Conservation (phyloP, 1,140 invertebrate genomes). For the Brachionus paranguensis region DNA sequence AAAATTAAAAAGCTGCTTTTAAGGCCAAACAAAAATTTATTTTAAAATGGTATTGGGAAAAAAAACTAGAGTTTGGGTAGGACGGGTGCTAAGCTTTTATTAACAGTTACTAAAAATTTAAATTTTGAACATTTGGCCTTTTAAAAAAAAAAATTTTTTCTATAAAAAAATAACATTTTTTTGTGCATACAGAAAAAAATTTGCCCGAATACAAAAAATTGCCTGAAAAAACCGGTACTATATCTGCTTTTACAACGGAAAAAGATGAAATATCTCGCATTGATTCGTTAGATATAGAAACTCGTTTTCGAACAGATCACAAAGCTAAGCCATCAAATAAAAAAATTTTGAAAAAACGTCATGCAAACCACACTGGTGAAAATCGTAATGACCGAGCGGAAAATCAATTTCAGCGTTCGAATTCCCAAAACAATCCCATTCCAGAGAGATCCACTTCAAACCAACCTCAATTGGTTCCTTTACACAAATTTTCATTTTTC, state of each 20-base stretch:
- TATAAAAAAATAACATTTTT: background rate
- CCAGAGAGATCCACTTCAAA: background rate
- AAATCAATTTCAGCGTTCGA: background rate
- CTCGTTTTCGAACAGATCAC: background rate
- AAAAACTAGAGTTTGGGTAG: no score
- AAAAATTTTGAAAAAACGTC: background rate
- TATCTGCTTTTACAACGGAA: background rate
- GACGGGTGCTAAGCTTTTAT: no score
- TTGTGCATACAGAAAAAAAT: background rate
- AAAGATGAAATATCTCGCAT: background rate
- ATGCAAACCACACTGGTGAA: background rate
- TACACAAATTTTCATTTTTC: conserved; percentile 37
- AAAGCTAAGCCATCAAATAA: background rate
- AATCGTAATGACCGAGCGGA: background rate
- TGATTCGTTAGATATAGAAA: background rate
- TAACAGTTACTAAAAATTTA: background rate
- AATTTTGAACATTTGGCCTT: background rate
- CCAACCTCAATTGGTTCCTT: background rate
- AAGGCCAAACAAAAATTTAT: no score
- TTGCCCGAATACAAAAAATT: background rate
- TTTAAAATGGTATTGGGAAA: no score
- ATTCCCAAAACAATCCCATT: background rate
- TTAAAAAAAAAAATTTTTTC: background rate
- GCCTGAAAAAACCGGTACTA: background rate
- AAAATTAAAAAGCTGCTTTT: no score